A percentile compares a stretch with the other conserved stretches of the same genome.
Conservation (phyloP, 2,888 invertebrate genomes). For the Drosophila stalkeri region DNA sequence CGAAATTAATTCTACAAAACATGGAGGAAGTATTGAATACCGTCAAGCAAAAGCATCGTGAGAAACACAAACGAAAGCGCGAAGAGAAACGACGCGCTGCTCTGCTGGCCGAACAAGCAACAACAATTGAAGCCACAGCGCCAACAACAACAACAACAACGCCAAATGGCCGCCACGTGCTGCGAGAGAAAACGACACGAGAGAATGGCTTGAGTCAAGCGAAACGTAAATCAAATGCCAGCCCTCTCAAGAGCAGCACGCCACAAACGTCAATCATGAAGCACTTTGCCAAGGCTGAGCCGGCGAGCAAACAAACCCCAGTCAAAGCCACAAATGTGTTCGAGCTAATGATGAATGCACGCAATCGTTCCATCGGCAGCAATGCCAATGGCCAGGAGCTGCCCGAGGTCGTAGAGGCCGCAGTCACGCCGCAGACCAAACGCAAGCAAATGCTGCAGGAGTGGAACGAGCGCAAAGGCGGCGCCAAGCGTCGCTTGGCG, state of each 20-base stretch:
- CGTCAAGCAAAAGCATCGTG: conserved; percentile 84
- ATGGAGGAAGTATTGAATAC: conserved; percentile 85
- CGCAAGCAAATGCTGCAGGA: conserved; percentile 87
- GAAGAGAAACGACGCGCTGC: conserved; percentile 81
- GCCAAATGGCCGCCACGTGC: conserved; percentile 49
- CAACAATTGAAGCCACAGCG: conserved; percentile 15
- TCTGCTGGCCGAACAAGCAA: conserved; percentile 59
- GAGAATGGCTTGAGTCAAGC: conserved; percentile 61
- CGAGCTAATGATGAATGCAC: conserved; percentile 89
- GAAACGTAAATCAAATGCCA: conserved; percentile 46
- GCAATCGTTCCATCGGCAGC: conserved; percentile 88
- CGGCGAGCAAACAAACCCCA: not conserved
- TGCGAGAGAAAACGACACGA: conserved; percentile 72
- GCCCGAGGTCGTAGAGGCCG: conserved; percentile 48
- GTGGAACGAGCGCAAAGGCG: conserved; percentile 89
- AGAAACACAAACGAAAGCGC: conserved; percentile 82
- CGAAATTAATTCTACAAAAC: conserved; percentile 83
- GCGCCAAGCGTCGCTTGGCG: conserved; percentile 87
- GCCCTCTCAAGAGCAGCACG: conserved; percentile 63
- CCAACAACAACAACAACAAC: conserved; percentile 26
- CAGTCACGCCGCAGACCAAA: conserved; percentile 78
- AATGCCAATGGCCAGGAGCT: conserved; percentile 87
- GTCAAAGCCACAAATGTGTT: conserved; percentile 86
- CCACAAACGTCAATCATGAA: conserved; percentile 48
- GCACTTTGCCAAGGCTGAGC: conserved; percentile 45